phyloP scores from a whole-genome alignment of 2,797 vertebrate genomes.

The Kryptopterus vitreolus region DNA sequence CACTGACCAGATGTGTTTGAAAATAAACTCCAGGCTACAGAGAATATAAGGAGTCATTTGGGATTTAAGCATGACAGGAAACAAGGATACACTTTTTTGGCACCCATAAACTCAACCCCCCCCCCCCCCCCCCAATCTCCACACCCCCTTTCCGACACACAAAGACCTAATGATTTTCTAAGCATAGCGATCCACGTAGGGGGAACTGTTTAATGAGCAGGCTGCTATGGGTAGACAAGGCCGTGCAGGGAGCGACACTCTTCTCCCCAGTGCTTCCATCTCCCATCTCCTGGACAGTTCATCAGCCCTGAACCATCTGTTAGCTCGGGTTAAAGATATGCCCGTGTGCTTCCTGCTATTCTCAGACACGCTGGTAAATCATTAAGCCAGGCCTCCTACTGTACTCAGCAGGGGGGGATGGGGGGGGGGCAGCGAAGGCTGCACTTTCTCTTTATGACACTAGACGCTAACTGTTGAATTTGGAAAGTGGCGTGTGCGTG shows the following conservation, averaged over 20 bases:
- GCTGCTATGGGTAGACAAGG: constrained; percentile 35
- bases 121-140: constrained; percentile 13
- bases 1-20: not conserved
- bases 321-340: constrained; percentile 45
- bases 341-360: constrained; percentile 41
- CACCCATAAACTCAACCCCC: not conserved
- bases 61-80: not conserved
- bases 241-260: constrained; percentile 35
- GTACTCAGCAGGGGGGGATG: not conserved
- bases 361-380: constrained; percentile 48
- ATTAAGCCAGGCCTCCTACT: constrained; percentile 43
- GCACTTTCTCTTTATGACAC: constrained; percentile 3
- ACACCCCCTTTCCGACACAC: not conserved
- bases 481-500: not conserved
- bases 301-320: constrained; percentile 37
- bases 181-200: constrained; percentile 15
- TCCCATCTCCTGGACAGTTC: not conserved
- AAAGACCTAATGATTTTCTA: constrained; percentile 29
- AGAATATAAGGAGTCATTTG: not conserved
- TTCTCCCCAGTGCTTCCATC: constrained; percentile 9
- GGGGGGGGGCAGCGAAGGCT: not conserved
- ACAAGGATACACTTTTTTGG: not conserved
- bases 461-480: not conserved
- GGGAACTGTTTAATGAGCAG: constrained; percentile 53
- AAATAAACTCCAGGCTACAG: not conserved